Conservation (phyloP, 2,888 invertebrate genomes). For the Ophion costatus region DNA sequence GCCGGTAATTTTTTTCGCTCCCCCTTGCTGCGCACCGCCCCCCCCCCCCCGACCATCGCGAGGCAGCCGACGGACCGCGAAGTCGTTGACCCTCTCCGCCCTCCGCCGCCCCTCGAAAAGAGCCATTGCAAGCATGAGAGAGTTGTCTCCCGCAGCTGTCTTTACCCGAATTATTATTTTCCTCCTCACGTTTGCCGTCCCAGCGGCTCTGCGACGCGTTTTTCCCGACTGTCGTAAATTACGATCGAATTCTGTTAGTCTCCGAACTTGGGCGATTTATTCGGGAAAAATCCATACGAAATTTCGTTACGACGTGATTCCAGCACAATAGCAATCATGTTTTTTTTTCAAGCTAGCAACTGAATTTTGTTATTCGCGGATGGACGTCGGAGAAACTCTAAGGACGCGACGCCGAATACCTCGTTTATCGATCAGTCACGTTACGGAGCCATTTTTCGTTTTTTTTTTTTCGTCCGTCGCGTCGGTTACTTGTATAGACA, state of each 20-base stretch:
- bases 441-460: constrained; percentile 14
- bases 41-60: constrained; percentile 37
- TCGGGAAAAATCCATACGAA: background rate
- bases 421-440: constrained; percentile 31
- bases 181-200: background rate
- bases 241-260: background rate
- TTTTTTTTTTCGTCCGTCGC: constrained; percentile 20
- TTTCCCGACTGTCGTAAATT: background rate
- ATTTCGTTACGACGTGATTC: background rate
- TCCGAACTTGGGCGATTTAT: background rate
- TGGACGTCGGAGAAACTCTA: background rate
- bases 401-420: constrained; percentile 18
- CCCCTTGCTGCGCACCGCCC: background rate
- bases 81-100: constrained; percentile 46
- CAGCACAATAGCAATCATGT: background rate
- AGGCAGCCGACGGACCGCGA: constrained; percentile 54
- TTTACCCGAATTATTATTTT: constrained; percentile 52
- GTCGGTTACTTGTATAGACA: constrained; percentile 21
- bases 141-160: constrained; percentile 54
- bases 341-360: background rate
- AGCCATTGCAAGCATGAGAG: constrained; percentile 52
- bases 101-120: constrained; percentile 52
- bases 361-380: background rate
- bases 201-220: background rate
- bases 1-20: constrained; percentile 24